Conservation (phyloP, 2,113 vertebrate genomes). For the Oplegnathus fasciatus region DNA sequence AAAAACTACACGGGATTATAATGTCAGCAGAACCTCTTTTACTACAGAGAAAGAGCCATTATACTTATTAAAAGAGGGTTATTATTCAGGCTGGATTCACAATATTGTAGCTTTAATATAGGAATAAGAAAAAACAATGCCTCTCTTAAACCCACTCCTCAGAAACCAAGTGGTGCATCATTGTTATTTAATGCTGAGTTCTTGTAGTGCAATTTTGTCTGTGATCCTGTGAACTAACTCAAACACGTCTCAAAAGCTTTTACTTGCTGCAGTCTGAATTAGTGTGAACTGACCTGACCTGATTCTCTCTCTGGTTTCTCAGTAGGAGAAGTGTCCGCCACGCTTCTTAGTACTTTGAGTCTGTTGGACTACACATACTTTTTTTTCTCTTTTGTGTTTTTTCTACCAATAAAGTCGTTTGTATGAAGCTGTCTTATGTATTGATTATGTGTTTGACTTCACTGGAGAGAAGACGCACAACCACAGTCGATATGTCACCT, state of each 20-base stretch:
- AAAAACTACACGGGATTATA: not conserved
- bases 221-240: slow-evolving; percentile 13
- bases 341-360: slow-evolving; percentile 59
- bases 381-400: slow-evolving; percentile 40
- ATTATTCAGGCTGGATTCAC: not conserved
- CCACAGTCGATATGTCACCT: not conserved
- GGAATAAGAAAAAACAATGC: not conserved
- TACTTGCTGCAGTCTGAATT: slow-evolving; percentile 41
- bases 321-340: slow-evolving; percentile 66
- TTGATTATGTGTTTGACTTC: slow-evolving; percentile 66
- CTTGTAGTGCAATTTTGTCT: not conserved
- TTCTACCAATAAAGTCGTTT: slow-evolving; percentile 73
- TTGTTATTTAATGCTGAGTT: slow-evolving; percentile 3
- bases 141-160: not conserved
- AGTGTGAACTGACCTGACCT: slow-evolving; percentile 57
- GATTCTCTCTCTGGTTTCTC: slow-evolving; percentile 72
- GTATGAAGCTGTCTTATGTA: slow-evolving; percentile 67
- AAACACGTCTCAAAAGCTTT: slow-evolving; percentile 23
- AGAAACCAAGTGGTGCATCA: not conserved
- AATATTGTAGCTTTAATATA: not conserved
- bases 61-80: not conserved
- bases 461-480: slow-evolving; percentile 9
- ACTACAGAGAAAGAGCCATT: not conserved
- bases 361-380: slow-evolving; percentile 27
- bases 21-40: not conserved